A percentile compares a stretch with the other conserved stretches of the same genome.
Conservation (phyloP, 2,797 vertebrate genomes). For the Petrocephalus schoutedeni region DNA sequence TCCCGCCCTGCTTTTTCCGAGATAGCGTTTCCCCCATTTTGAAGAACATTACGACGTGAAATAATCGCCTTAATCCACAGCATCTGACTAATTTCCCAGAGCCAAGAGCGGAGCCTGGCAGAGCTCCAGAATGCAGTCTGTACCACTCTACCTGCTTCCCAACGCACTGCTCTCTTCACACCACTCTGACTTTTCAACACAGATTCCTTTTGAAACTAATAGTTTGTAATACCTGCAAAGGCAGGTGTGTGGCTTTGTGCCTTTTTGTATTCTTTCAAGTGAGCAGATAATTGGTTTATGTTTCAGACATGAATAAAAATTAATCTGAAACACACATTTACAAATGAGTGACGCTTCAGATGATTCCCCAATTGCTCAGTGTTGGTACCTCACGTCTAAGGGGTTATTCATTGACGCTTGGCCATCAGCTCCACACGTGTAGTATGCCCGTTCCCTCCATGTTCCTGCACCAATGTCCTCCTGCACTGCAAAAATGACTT, state of each 20-base stretch:
- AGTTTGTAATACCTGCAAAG: constrained; percentile 28
- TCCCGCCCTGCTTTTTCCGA: constrained; percentile 41
- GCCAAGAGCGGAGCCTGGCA: constrained; percentile 43
- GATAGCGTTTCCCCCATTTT: constrained; percentile 48
- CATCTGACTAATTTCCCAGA: constrained; percentile 49
- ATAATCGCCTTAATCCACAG: constrained; percentile 48
- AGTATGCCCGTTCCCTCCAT: not conserved
- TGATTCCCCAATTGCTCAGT: not conserved
- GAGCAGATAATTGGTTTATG: constrained; percentile 55
- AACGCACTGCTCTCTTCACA: not conserved
- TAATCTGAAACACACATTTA: constrained; percentile 20
- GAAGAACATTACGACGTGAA: constrained; percentile 37
- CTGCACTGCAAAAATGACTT: not conserved
- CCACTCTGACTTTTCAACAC: constrained; percentile 9
- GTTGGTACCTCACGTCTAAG: not conserved
- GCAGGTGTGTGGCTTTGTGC: not conserved
- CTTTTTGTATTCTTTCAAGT: constrained; percentile 46
- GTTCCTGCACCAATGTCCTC: not conserved
- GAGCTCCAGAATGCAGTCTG: constrained; percentile 45
- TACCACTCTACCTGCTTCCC: constrained; percentile 46
- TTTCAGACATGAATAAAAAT: constrained; percentile 57
- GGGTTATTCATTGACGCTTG: not conserved
- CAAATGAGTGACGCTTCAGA: not conserved
- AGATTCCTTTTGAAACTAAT: not conserved
- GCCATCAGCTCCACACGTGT: not conserved